Percentiles rank a stretch among this genome's conserved stretches.
These are phyloP conservation scores for Malachius bipustulatus DNA, from an alignment of 2,888 invertebrate species.

Conservation along the genomic window DNA sequence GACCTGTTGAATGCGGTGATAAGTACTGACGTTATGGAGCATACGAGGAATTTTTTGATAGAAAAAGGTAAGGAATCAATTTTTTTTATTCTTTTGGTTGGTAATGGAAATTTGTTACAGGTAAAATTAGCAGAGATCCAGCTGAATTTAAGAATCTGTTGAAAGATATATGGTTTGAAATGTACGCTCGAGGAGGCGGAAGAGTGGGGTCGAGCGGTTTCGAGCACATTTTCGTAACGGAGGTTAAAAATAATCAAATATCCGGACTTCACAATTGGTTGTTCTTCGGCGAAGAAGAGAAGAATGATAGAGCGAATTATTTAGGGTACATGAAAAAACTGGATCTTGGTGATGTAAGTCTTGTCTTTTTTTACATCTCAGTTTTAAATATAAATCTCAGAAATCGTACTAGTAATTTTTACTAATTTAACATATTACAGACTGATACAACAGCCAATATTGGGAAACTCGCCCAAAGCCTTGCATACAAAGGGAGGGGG, in stretches of 20 bases:
- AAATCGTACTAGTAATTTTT: too few species aligned
- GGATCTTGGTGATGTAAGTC: constrained; percentile 58
- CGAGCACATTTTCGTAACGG: constrained; percentile 85
- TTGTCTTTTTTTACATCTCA: constrained; percentile 7
- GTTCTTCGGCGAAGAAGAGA: constrained; percentile 68
- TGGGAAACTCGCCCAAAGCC: too few species aligned
- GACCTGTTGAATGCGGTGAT: constrained; percentile 67
- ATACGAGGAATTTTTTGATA: constrained; percentile 53
- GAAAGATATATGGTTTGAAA: constrained; percentile 65
- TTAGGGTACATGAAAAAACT: constrained; percentile 64
- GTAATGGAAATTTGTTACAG: constrained; percentile 31
- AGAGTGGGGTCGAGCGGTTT: constrained; percentile 81
- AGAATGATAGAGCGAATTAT: constrained; percentile 58
- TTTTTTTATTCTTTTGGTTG: constrained; percentile 1
- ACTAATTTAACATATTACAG: too few species aligned
- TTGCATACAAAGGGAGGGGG: too few species aligned
- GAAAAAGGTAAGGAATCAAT: constrained; percentile 40
- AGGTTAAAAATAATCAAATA: constrained; percentile 66
- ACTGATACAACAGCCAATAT: too few species aligned
- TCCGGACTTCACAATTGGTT: constrained; percentile 88
- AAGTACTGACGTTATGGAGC: constrained; percentile 62
- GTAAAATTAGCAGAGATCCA: constrained; percentile 50
- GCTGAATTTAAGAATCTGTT: constrained; percentile 60
- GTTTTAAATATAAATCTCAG: too few species aligned
- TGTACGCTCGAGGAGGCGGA: constrained; percentile 70